Evolutionary conservation across 2,888 invertebrate genomes (phyloP).

Genomic region (Drosophila paracracens): DNA sequence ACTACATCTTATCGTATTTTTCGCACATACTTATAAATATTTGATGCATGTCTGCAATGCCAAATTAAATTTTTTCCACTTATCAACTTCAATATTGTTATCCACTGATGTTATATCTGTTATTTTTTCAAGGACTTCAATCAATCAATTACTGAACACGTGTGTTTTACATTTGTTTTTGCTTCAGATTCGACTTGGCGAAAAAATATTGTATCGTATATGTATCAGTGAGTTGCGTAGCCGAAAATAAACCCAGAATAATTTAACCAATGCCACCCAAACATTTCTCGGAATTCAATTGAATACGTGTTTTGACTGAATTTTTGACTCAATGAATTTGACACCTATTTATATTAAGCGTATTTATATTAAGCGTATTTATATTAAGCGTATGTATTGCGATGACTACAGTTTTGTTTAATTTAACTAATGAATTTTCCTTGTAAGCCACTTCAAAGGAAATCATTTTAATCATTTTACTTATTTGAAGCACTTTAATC

Average conservation of each 20-base stretch:
- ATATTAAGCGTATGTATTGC: neutral
- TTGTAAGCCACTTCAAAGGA: slow-evolving; percentile 43
- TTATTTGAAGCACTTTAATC: slow-evolving; percentile 5
- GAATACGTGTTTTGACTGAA: neutral
- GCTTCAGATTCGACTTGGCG: slow-evolving; percentile 22
- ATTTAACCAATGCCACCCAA: slow-evolving; percentile 25
- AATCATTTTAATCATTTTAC: slow-evolving; percentile 14
- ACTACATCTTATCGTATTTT: neutral
- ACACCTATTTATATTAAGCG: slow-evolving; percentile 1
- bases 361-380: neutral
- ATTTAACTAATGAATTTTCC: slow-evolving; percentile 59
- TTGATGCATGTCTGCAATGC: slow-evolving; percentile 19
- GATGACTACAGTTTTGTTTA: slow-evolving; percentile 14
- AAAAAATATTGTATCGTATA: slow-evolving; percentile 41
- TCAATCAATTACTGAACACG: slow-evolving; percentile 69
- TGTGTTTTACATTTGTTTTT: slow-evolving; percentile 46
- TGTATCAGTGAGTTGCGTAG: neutral
- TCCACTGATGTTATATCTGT: slow-evolving; percentile 37
- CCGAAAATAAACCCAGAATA: slow-evolving; percentile 22
- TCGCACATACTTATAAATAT: slow-evolving; percentile 5
- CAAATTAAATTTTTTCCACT: slow-evolving; percentile 2
- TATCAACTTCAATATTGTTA: slow-evolving; percentile 2
- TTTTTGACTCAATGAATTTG: slow-evolving; percentile 1
- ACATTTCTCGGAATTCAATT: slow-evolving; percentile 7
- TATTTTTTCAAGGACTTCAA: slow-evolving; percentile 52